These are phyloP conservation scores for Rhagonycha lutea DNA, from an alignment of 2,888 invertebrate species.

Conservation along the genomic window DNA sequence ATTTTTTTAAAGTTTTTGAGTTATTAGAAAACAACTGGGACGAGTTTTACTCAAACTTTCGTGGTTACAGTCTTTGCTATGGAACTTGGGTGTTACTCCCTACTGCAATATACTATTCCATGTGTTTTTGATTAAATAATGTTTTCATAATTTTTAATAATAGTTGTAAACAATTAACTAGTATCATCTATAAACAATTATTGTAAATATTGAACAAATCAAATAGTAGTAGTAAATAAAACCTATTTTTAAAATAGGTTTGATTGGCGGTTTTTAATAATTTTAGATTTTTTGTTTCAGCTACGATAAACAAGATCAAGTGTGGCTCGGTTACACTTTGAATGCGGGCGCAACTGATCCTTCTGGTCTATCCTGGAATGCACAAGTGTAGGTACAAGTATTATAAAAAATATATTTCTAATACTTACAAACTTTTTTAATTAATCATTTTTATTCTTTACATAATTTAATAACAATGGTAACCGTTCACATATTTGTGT, in stretches of 20 bases:
- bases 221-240: neutral
- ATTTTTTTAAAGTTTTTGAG: no score
- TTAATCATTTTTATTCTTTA: neutral
- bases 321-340: constrained; percentile 19
- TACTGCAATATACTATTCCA: neutral
- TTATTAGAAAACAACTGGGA: no score
- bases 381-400: constrained; percentile 23
- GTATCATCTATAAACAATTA: no score
- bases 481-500: neutral
- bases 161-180: neutral
- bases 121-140: neutral
- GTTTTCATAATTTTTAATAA: neutral
- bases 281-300: constrained; percentile 25
- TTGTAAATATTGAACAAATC: neutral
- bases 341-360: constrained; percentile 18
- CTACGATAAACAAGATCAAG: constrained; percentile 26
- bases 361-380: constrained; percentile 19
- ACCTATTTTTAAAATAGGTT: neutral
- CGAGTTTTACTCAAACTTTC: no score
- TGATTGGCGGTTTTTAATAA: constrained; percentile 16
- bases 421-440: neutral
- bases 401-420: neutral
- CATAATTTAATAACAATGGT: neutral
- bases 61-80: no score
- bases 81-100: neutral